These are phyloP conservation scores for Paraescarpia echinospica DNA, from an alignment of 1,140 invertebrate species.

Conservation along the genomic window DNA sequence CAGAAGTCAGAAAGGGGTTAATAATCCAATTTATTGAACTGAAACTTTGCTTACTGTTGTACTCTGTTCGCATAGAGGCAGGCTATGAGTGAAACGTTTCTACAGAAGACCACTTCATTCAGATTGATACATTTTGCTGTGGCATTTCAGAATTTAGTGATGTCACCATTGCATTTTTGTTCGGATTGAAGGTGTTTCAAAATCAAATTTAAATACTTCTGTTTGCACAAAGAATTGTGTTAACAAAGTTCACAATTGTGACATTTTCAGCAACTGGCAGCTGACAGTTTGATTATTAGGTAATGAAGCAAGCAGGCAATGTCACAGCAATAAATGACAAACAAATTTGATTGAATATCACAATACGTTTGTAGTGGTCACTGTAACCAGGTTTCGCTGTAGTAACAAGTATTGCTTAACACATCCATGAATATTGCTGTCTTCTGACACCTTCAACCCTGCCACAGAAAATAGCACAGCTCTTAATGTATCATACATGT, in stretches of 20 bases:
- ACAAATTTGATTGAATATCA: background rate
- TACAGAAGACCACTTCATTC: background rate
- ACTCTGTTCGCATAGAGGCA: background rate
- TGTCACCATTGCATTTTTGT: background rate
- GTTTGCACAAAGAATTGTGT: background rate
- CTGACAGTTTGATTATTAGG: background rate
- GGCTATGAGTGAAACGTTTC: background rate
- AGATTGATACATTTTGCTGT: background rate
- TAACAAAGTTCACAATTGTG: background rate
- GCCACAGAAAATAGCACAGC: background rate
- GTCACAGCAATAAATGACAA: background rate
- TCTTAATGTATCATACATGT: background rate
- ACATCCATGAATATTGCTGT: background rate
- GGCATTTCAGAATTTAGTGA: background rate
- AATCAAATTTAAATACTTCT: background rate
- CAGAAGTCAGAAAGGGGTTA: background rate
- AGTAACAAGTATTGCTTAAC: background rate
- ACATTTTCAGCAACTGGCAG: background rate
- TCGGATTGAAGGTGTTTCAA: too few relatives aligned
- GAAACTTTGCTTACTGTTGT: background rate
- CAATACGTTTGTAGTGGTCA: background rate
- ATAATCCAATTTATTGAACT: background rate
- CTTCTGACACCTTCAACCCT: background rate
- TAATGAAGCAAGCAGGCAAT: background rate
- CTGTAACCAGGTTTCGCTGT: background rate